Percentiles rank a stretch among this genome's conserved stretches.
Evolutionary conservation across 2,113 vertebrate genomes (phyloP).

Genomic region (Sphyrna mokarran): DNA sequence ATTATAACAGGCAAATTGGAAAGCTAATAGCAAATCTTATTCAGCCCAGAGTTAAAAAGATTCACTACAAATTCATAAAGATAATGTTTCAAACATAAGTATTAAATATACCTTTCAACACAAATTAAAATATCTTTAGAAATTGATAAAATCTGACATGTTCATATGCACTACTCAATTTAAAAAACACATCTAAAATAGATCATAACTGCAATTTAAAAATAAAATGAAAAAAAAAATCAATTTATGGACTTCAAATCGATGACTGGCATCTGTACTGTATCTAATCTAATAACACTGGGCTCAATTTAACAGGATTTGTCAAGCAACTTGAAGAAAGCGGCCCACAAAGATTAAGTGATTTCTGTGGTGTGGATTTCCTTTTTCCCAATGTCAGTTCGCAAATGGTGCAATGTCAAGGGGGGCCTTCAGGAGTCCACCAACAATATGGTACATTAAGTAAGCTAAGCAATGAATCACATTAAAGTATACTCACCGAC

Average conservation of each 20-base stretch:
- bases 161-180: background rate
- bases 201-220: background rate
- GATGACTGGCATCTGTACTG: background rate
- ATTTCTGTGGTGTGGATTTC: background rate
- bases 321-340: background rate
- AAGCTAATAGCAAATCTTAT: constrained; percentile 3
- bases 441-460: background rate
- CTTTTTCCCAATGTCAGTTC: background rate
- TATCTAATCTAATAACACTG: background rate
- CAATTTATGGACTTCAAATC: background rate
- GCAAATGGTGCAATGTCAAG: background rate
- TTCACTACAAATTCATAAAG: background rate
- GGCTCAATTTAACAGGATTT: background rate
- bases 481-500: no score
- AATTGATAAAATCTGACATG: background rate
- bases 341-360: background rate
- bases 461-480: background rate
- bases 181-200: background rate
- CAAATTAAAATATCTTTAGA: background rate
- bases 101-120: background rate
- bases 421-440: background rate
- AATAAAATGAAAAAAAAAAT: background rate
- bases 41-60: background rate
- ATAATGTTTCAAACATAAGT: background rate
- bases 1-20: background rate